phyloP scores from a whole-genome alignment of 2,113 vertebrate species.

The Fregata magnificens region DNA sequence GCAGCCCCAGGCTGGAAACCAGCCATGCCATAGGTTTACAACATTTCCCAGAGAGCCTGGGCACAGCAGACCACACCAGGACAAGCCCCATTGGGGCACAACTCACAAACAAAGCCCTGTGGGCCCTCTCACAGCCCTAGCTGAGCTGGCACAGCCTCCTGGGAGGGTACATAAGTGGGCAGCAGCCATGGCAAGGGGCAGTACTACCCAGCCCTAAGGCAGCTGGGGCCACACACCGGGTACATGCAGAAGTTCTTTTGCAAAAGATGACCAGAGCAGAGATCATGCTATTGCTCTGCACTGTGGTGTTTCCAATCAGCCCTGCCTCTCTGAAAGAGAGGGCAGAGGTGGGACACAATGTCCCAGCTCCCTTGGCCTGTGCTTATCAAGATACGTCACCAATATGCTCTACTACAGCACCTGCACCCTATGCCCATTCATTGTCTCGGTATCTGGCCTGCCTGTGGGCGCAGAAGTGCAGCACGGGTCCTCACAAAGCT shows the following conservation, averaged over 20 bases:
- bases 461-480: not conserved
- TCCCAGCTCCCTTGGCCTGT: not conserved
- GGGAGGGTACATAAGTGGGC: not conserved
- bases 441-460: rapidly evolving
- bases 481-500: not conserved
- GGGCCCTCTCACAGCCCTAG: not conserved
- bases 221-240: not conserved
- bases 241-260: not conserved
- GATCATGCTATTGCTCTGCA: not conserved
- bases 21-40: not conserved
- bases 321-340: not conserved
- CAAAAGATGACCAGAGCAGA: not conserved
- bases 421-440: rapidly evolving
- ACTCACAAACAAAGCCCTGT: rapidly evolving
- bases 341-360: not conserved
- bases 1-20: not conserved
- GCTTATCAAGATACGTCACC: rapidly evolving
- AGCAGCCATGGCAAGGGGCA: not conserved
- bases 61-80: not conserved
- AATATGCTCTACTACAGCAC: not conserved
- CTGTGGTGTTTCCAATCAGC: not conserved
- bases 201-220: not conserved
- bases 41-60: not conserved
- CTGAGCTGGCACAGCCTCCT: not conserved
- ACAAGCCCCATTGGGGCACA: not conserved